Evolutionary conservation across 1,140 invertebrate species (phyloP).

Genomic region (Drosophila paulistorum): DNA sequence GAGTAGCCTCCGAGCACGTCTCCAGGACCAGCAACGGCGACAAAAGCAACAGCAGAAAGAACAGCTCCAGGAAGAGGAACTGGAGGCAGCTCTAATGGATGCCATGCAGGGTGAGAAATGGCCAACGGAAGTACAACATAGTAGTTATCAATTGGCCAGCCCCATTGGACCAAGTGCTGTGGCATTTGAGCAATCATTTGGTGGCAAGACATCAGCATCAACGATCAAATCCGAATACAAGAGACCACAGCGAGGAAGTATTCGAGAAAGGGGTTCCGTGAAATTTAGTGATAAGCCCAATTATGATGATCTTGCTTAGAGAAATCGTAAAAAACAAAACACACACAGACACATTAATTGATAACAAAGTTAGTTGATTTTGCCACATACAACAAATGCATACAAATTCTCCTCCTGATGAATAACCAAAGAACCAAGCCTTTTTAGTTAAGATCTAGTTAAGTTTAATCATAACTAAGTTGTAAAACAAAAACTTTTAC

Average conservation of each 20-base stretch:
- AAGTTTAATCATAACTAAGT: slow-evolving; percentile 11
- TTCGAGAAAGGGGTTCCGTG: slow-evolving; percentile 61
- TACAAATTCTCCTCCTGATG: neutral
- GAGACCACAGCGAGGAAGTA: slow-evolving; percentile 43
- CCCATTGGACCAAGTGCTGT: slow-evolving; percentile 73
- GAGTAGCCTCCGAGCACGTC: slow-evolving; percentile 61
- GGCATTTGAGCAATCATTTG: slow-evolving; percentile 63
- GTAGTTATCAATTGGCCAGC: slow-evolving; percentile 62
- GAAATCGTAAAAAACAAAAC: neutral
- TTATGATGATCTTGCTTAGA: slow-evolving; percentile 54
- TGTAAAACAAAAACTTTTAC: slow-evolving; percentile 1
- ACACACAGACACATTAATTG: neutral
- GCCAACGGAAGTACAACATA: slow-evolving; percentile 62
- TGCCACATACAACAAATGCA: neutral
- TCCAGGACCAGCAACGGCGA: slow-evolving; percentile 65
- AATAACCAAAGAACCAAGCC: slow-evolving; percentile 68
- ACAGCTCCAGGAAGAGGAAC: slow-evolving; percentile 54
- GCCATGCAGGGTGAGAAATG: slow-evolving; percentile 69
- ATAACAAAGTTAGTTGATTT: slow-evolving; percentile 3
- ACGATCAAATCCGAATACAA: slow-evolving; percentile 47
- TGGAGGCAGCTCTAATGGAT: slow-evolving; percentile 56
- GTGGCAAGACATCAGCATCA: neutral
- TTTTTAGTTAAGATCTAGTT: slow-evolving; percentile 38
- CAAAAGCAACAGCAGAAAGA: slow-evolving; percentile 53
- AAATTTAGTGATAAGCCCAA: slow-evolving; percentile 67